A percentile compares a stretch with the other conserved stretches of the same genome.
These are phyloP conservation scores for Syncerus caffer DNA, from an alignment of 2,797 vertebrate genomes.

Conservation along the genomic window DNA sequence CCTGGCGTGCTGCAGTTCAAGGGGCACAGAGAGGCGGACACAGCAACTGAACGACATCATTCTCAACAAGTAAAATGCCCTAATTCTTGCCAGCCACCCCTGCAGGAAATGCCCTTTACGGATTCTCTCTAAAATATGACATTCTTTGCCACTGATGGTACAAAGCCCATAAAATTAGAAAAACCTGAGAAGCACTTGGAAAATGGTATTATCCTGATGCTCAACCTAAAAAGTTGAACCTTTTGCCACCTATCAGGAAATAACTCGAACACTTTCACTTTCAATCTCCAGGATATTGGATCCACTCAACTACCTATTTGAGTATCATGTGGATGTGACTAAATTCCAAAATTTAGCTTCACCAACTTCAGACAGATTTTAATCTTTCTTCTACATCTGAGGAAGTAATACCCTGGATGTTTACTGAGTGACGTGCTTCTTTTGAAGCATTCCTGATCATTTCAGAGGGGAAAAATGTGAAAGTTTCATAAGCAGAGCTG, in stretches of 20 bases:
- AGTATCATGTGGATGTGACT: neutral
- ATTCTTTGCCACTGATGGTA: neutral
- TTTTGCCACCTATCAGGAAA: neutral
- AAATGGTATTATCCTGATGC: neutral
- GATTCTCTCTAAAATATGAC: neutral
- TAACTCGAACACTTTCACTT: neutral
- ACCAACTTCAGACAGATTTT: neutral
- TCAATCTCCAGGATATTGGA: neutral
- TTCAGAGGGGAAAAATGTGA: neutral
- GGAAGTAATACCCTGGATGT: neutral
- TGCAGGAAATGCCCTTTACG: neutral
- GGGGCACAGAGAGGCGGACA: neutral
- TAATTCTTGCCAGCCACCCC: neutral
- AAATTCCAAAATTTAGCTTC: neutral
- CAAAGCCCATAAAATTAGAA: neutral
- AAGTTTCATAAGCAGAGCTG: neutral
- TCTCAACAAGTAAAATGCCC: neutral
- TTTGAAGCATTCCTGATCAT: neutral
- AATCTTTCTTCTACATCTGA: neutral
- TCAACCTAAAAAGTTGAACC: neutral
- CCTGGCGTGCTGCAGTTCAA: rapidly evolving
- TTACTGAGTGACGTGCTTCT: neutral
- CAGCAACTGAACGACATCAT: neutral
- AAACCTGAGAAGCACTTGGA: neutral
- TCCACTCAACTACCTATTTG: neutral